Percentiles rank a stretch among this genome's conserved stretches.
Conservation (phyloP, 1,140 invertebrate species). For the Lamellibrachia luymesi region DNA sequence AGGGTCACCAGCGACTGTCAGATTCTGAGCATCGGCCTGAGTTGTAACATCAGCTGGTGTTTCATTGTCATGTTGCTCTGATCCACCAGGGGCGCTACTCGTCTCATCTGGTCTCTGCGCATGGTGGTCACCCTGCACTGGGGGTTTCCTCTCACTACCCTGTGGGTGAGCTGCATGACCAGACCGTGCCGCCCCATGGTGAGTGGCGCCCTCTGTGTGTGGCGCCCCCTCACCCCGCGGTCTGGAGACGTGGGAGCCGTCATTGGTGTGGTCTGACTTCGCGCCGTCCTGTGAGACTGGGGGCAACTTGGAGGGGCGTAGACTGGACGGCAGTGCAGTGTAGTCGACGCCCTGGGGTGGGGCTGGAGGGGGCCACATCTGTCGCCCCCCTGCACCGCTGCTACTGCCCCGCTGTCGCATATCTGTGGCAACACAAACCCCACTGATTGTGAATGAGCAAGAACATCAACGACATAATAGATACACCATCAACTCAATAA, state of each 20-base stretch:
- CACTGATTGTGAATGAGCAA: not conserved
- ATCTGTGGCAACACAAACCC: not conserved
- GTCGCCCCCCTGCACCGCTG: not conserved
- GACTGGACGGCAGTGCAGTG: not conserved
- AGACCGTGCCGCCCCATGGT: too few species aligned
- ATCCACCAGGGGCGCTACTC: too few species aligned
- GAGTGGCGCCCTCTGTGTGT: not conserved
- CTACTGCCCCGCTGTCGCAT: not conserved
- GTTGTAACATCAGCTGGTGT: not conserved
- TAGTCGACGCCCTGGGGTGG: slow-evolving; percentile 10
- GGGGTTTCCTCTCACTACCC: not conserved
- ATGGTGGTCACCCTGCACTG: not conserved
- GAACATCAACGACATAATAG: not conserved
- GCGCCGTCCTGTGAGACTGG: not conserved
- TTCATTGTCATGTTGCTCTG: not conserved
- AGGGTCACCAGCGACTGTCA: not conserved
- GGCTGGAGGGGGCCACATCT: slow-evolving; percentile 11
- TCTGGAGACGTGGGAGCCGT: not conserved
- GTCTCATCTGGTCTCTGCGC: not conserved
- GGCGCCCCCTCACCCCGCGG: not conserved
- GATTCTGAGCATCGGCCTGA: not conserved
- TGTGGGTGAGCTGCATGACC: not conserved
- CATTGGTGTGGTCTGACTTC: not conserved
- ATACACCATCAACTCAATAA: not conserved
- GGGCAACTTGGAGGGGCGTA: not conserved